Base-by-base conservation (phyloP, 2,888 invertebrate species). In the Spisula subtruncata region DNA sequence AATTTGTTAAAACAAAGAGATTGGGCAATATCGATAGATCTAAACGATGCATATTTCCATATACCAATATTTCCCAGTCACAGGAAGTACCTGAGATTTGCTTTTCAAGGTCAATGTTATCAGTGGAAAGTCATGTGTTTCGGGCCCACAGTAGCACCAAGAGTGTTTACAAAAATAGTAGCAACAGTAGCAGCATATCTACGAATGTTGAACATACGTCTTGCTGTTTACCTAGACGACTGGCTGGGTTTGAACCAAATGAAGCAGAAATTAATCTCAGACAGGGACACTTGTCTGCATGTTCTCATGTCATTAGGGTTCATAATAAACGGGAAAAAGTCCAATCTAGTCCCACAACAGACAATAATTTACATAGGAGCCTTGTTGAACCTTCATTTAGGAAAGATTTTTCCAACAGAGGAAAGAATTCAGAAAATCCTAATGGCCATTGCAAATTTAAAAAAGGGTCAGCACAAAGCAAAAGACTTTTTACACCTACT, bases 321-420 rank as follows among this genome's bases (percentile, higher is more conserved):
- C 81, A 88, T 93, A 20, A 85, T 93, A 54, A 90, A 91, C 82
- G 8, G 51, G 84, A 81, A 90, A 60, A 92, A 91, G 48, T 91
- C 91, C 20, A 46, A 35, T n/a, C 66, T 92, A 82, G 60, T 81
- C n/a, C 92, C 91, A 46, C 79, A 48, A 35, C 90, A 90, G 51
- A 66, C 18, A 16, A 8, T 75, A n/a, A 48, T 54, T 51, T 87
- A 86, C 35, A 85, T 87, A 54, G 88, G 85, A 51, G 85, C 41
- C 18, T 29, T 35, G 25, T 85, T 89, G 66, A 79, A 82, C 35
- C 75, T 86, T 10, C 14, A 6, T 18, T 25, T 29, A 16, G 84
- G 88, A 18, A 14, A 35, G 48, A 51, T 85, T 35, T 79, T 20
- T 51, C 88, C 85, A 20, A 85, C 88, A 14, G n/a, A 84, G 79